Conservation (phyloP, 2,888 invertebrate species). For the Scaptodrosophila latifasciaeformis region DNA sequence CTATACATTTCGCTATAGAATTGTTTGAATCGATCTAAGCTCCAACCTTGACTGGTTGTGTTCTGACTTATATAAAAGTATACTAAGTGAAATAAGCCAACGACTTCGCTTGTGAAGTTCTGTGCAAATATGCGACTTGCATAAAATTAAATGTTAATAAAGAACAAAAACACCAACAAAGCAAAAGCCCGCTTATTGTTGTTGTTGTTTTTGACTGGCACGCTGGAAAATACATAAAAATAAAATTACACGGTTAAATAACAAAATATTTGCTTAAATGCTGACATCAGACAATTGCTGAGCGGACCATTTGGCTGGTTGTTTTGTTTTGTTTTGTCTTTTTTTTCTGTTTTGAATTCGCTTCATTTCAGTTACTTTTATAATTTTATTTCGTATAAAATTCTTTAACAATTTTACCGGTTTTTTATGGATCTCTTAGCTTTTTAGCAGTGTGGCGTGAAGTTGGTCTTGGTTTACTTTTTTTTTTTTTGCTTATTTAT, state of each 20-base stretch:
- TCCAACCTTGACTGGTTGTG: too few species aligned
- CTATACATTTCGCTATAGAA: too few species aligned
- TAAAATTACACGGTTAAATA: slow-evolving; percentile 64
- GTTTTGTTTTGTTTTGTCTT: slow-evolving; percentile 18
- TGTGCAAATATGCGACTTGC: slow-evolving; percentile 6
- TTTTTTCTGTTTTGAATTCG: neutral
- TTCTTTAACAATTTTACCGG: neutral
- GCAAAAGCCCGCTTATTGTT: slow-evolving; percentile 9
- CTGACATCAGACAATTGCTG: slow-evolving; percentile 53
- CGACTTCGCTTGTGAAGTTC: neutral
- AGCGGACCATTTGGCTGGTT: neutral
- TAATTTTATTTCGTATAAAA: neutral
- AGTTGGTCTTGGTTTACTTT: slow-evolving; percentile 17
- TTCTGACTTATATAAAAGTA: slow-evolving; percentile 1
- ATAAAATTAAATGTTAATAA: slow-evolving; percentile 7
- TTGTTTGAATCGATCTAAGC: too few species aligned
- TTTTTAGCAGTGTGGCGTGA: slow-evolving; percentile 62
- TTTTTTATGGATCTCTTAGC: too few species aligned
- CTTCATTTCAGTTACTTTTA: neutral
- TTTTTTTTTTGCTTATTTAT: slow-evolving; percentile 44
- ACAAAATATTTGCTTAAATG: slow-evolving; percentile 59
- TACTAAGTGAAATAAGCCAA: neutral
- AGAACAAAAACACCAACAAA: neutral
- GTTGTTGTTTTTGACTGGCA: slow-evolving; percentile 5
- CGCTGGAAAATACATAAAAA: slow-evolving; percentile 15